Base-by-base conservation (phyloP, 2,888 invertebrate species). In the Cheilosia soror region DNA sequence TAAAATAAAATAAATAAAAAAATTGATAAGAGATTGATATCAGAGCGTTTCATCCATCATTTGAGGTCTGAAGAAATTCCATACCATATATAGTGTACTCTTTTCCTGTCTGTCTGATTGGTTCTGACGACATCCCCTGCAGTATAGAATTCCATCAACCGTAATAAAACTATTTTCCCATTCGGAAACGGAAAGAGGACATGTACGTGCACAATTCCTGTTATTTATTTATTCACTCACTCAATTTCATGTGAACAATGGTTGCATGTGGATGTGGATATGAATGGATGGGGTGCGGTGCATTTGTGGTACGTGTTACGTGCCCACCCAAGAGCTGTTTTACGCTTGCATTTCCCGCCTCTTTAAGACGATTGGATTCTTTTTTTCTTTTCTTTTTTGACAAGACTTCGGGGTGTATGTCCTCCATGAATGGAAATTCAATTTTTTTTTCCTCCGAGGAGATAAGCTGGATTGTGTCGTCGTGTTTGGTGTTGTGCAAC, bases 221-320 rank as follows among this genome's bases (percentile, higher is more conserved):
- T 80, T 69, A 75, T 84, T 84, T 66, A 80, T 80, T 75, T 84
- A 80, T 84, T 84, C 60, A 80, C 76, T 76, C 84, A 80, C 75
- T 71, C 80, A 71, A 84, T 84, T 84, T 84, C 65, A 65, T 84
- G 80, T 75, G 75, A 84, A 80, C 80, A 84, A 71, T 80, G 58
- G 75, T 40, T 65, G 63, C 40, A n/a, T 6, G 40, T 47, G 57
- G 47, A n/a, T 6, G 40, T 47, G 57, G 53, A 62, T 55, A 51
- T 29, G 25, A 20, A 47, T 47, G 15, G 47, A 31, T 57, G 55
- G 55, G 58, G 51, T 58, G 55, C 20, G 20, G 37, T 76, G 76
- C 76, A 81, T 51, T 13, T 69, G 55, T 57, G 62, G 57, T 76
- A 76, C 68, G 68, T 73, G 68, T 57, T 42, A 29, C 11, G 72